Evolutionary conservation across 2,113 vertebrate genomes (phyloP).

Genomic region (Euleptes europaea): DNA sequence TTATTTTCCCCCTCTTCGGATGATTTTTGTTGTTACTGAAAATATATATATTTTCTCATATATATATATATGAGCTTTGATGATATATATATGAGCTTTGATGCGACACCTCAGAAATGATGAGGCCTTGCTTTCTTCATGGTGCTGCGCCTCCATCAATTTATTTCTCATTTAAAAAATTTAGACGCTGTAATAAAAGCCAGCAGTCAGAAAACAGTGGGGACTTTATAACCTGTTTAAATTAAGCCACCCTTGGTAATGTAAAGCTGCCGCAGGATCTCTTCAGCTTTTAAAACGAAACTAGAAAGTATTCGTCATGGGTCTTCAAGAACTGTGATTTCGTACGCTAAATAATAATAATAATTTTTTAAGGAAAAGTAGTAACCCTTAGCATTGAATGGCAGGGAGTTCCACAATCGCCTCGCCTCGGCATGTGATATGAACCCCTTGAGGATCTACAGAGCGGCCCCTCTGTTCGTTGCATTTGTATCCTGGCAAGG

Average conservation of each 20-base stretch:
- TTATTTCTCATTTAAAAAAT: conserved; percentile 56
- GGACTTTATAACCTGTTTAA: conserved; percentile 46
- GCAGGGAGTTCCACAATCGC: too few species aligned
- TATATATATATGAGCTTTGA: too few species aligned
- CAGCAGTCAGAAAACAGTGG: conserved; percentile 19
- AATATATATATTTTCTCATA: too few species aligned
- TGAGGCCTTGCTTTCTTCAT: background rate
- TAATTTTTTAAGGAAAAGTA: background rate
- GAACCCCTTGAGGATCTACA: too few species aligned
- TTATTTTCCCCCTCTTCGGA: background rate
- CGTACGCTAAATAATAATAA: accelerated
- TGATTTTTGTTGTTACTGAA: background rate
- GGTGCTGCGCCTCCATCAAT: conserved; percentile 19
- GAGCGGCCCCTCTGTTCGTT: too few species aligned
- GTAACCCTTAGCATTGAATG: background rate
- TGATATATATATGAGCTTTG: background rate
- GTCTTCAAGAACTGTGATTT: accelerated
- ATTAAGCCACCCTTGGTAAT: background rate
- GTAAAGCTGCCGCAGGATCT: background rate
- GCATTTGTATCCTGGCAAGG: too few species aligned
- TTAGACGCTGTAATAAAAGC: background rate
- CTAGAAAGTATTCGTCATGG: accelerated
- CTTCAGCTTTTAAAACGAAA: background rate
- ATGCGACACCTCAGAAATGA: background rate
- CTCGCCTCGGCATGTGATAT: too few species aligned